These are phyloP conservation scores for Gymnorhina tibicen DNA, from an alignment of 2,113 vertebrate species.

Conservation along the genomic window DNA sequence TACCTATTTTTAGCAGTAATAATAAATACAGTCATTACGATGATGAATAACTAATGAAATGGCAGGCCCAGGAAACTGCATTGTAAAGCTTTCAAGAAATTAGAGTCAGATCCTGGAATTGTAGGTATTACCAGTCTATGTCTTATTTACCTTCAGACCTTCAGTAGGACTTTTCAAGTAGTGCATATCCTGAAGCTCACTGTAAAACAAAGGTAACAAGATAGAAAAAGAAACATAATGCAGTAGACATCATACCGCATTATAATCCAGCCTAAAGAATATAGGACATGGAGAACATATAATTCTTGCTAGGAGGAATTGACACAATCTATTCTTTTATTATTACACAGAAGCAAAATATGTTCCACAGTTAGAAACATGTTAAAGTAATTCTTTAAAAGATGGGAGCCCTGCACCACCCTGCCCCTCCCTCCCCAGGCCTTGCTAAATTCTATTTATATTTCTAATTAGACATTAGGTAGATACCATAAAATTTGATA, in stretches of 20 bases:
- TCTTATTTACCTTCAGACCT: not conserved
- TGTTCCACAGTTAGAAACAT: not conserved
- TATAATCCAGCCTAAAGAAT: not conserved
- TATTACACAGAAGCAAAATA: not conserved
- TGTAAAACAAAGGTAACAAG: not conserved
- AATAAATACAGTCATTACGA: slow-evolving; percentile 63
- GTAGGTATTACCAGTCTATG: not conserved
- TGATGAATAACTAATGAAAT: slow-evolving; percentile 65
- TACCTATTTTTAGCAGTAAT: slow-evolving; percentile 60
- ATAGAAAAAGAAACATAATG: not conserved
- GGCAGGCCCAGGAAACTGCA: slow-evolving; percentile 35
- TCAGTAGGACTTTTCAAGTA: not conserved
- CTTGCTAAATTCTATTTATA: not conserved
- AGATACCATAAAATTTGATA: slow-evolving; percentile 23
- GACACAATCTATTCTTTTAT: not conserved
- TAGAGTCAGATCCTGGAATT: slow-evolving; percentile 26
- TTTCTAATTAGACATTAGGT: slow-evolving; percentile 4
- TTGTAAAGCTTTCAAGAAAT: slow-evolving; percentile 53
- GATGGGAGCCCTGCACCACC: not conserved
- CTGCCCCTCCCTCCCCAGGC: not conserved
- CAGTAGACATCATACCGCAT: rapidly evolving
- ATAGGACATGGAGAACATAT: not conserved
- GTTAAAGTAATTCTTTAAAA: not conserved
- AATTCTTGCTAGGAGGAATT: not conserved
- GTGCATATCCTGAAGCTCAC: not conserved